Base-by-base conservation (phyloP, 1,140 invertebrate genomes). In the Scaptomyza hsui region DNA sequence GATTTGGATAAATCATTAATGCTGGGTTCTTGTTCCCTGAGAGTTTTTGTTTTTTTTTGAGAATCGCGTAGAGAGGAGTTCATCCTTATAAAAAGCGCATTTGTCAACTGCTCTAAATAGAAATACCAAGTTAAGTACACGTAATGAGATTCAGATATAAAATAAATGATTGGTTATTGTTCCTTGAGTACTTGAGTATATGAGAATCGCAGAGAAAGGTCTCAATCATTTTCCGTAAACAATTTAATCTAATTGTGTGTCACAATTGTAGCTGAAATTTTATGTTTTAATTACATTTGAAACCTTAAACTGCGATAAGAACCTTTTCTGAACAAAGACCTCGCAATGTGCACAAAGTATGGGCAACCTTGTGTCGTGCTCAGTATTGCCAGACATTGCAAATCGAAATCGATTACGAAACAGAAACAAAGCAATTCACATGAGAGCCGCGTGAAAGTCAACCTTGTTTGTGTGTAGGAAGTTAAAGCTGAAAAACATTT, bases 351-450 rank as follows among this genome's bases (percentile, higher is more conserved):
- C 26, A 29, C 1, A 0, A n/a, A n/a, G 56, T 35, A 29, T 26
- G 18, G 55, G 60, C 56, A 80, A 70, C 72, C 72, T 76, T 85
- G 79, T 67, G 56, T 59, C 21, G 45, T 59, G 61, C 26, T 49
- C 62, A 24, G n/a, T n/a, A 48, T 48, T 49, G 57, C 13, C 69
- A 37, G 57, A 56, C 44, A 60, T 44, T 61, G 67, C 41, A 32
- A 79, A 63, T 65, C 60, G 72, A 85, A 85, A 85, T 79, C 80
- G 62, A 82, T 83, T 83, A 72, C 59, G 48, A 83, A 82, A 80
- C 63, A 72, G 76, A 76, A 64, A 74, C 63, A 76, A 70, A 65
- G 59, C 53, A 52, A 65, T 62, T 55, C 44, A 37, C 48, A 16
- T 4, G 62, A 56, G 51, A 35, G 41, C 26, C 49, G 73, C 76